phyloP scores from a whole-genome alignment of 2,113 vertebrate species.

The Limanda limanda region DNA sequence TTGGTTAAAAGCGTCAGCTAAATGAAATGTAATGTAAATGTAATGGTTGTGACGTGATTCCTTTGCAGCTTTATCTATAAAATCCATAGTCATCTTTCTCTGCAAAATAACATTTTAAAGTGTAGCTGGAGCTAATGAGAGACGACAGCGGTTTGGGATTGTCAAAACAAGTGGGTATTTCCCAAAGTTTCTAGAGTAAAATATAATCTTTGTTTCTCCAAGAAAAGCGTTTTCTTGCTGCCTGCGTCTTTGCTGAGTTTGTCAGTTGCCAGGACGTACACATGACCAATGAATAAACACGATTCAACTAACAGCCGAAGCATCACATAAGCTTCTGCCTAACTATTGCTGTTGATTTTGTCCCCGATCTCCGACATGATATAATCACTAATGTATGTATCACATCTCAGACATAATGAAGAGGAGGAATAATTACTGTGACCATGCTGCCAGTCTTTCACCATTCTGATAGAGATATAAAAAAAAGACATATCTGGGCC shows the following conservation, averaged over 20 bases:
- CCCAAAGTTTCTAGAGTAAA: neutral
- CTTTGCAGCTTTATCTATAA: neutral
- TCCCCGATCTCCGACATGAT: neutral
- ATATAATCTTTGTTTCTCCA: neutral
- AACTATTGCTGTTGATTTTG: neutral
- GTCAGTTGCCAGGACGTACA: neutral
- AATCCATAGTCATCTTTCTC: too few species aligned
- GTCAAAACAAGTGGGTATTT: neutral
- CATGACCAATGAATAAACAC: neutral
- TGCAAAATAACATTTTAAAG: too few species aligned
- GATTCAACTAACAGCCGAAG: neutral
- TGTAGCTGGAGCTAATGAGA: neutral
- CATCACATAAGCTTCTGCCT: neutral
- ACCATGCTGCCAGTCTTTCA: neutral
- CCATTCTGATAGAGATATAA: neutral
- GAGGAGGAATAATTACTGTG: neutral
- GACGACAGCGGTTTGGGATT: neutral
- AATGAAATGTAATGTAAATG: too few species aligned
- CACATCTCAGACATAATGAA: neutral
- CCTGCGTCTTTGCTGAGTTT: neutral
- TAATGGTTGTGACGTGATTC: neutral
- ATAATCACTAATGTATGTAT: neutral
- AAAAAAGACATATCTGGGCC: neutral
- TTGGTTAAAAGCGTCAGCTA: too few species aligned
- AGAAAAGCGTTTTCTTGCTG: neutral